phyloP scores from a whole-genome alignment of 2,888 invertebrate species.

The Galeruca laticollis region DNA sequence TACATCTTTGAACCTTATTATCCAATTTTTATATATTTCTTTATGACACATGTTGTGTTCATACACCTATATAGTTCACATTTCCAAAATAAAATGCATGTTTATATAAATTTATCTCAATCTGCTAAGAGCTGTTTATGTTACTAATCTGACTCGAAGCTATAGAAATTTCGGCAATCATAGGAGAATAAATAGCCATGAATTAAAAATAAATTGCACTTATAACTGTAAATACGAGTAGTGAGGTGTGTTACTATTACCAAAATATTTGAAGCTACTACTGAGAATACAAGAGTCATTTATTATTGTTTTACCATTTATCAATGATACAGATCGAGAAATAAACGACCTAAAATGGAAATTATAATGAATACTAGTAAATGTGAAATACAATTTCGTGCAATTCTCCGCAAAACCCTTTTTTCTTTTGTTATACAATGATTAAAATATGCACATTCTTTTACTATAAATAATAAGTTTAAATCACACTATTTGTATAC shows the following conservation, averaged over 20 bases:
- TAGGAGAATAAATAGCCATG: neutral
- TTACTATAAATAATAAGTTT: conserved; percentile 11
- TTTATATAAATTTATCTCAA: neutral
- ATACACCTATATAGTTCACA: neutral
- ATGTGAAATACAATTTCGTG: neutral
- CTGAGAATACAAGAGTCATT: too few relatives aligned
- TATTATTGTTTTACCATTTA: too few relatives aligned
- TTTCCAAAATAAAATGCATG: neutral
- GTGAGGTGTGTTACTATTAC: too few relatives aligned
- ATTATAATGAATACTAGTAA: neutral
- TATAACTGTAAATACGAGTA: too few relatives aligned
- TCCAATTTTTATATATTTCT: too few relatives aligned
- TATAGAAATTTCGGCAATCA: neutral
- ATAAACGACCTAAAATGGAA: too few relatives aligned
- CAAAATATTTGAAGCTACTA: too few relatives aligned
- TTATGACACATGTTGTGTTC: too few relatives aligned
- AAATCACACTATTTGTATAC: conserved; percentile 1
- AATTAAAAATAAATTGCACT: neutral
- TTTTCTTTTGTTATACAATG: conserved; percentile 1
- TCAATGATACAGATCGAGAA: too few relatives aligned
- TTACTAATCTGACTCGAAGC: neutral
- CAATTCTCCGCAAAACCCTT: conserved; percentile 8
- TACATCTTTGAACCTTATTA: too few relatives aligned
- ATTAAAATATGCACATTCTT: conserved; percentile 7
- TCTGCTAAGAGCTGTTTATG: neutral